Evolutionary conservation across 2,797 vertebrate genomes (phyloP).

Genomic region (Oophaga sylvatica): DNA sequence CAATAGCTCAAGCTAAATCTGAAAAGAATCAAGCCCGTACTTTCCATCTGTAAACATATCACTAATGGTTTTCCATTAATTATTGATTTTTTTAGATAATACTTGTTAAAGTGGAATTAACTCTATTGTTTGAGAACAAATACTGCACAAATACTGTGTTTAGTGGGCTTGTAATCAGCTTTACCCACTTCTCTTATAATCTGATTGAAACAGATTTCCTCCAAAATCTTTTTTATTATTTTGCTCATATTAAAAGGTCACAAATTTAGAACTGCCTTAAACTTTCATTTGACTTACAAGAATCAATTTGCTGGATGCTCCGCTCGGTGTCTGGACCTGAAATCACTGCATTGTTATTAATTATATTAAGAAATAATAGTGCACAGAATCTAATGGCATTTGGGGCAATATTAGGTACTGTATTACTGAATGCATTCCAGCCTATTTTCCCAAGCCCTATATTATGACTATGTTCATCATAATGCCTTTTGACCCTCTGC

Average conservation of each 20-base stretch:
- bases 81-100: conserved; percentile 75
- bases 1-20: background rate
- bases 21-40: background rate
- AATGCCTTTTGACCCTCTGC: conserved; percentile 79
- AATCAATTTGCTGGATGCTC: conserved; percentile 64
- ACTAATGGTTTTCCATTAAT: conserved; percentile 73
- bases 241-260: conserved; percentile 82
- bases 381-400: conserved; percentile 41
- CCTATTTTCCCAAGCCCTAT: conserved; percentile 74
- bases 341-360: conserved; percentile 61
- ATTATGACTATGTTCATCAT: conserved; percentile 75
- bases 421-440: conserved; percentile 67
- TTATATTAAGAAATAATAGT: conserved; percentile 54
- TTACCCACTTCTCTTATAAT: conserved; percentile 83
- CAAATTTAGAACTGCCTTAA: conserved; percentile 72
- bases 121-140: conserved; percentile 78
- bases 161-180: conserved; percentile 84
- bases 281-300: conserved; percentile 74
- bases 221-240: conserved; percentile 77
- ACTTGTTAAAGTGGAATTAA: conserved; percentile 80
- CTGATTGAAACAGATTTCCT: conserved; percentile 84
- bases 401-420: conserved; percentile 62
- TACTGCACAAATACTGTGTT: conserved; percentile 77
- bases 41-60: conserved; percentile 60
- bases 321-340: conserved; percentile 49